Evolutionary conservation across 37 sponge, comb jelly and placozoan genomes (phyloP), one percentile per base, ranked within the genome.

Genomic region (Amphimedon queenslandica): DNA sequence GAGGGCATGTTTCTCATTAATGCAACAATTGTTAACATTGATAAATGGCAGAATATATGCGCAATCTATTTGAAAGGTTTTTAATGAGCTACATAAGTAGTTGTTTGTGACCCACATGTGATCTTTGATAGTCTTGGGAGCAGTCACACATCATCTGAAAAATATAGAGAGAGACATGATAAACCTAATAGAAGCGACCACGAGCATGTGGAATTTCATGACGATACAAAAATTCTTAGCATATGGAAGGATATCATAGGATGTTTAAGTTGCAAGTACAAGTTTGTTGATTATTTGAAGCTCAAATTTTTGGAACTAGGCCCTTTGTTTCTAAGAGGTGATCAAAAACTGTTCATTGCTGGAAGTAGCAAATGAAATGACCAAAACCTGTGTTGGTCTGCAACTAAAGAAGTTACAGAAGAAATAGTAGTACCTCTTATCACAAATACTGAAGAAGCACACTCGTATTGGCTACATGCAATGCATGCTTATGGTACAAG

Each of bases 1-100:
- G 61, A 60, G 5, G 61, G 61, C n/a, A 60, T 60, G 61, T 60
- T 60, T n/a, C 61, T 60, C 27, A 60, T 60, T 24, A 60, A 60
- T n/a, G 21, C 61, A 11, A n/a, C 27, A 13, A n/a, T 60, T 13
- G 61, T 11, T n/a, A 24, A 5, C 61, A 60, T 24, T n/a, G 61
- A 60, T n/a, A 13, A 60, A n/a, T 60, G 5, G 21, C 25, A 60
- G 61, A 60, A 11, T 60, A 60, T 60, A 24, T 5, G 5, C 21
- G 5, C 4, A n/a, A n/a, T 24, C 27, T 60, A 24, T n/a, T 60
- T 13, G 5, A 60, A n/a, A 11, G 61, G 27, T n/a, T 24, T 60
- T 6, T 60, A 5, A 24, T 60, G 5, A 13, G n/a, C 21, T n/a
- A 60, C 21, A 6, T 24, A 24, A 24, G 21, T n/a, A n/a, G 61